Evolutionary conservation across 2,113 vertebrate species (phyloP).

Genomic region (Anoplopoma fimbria): DNA sequence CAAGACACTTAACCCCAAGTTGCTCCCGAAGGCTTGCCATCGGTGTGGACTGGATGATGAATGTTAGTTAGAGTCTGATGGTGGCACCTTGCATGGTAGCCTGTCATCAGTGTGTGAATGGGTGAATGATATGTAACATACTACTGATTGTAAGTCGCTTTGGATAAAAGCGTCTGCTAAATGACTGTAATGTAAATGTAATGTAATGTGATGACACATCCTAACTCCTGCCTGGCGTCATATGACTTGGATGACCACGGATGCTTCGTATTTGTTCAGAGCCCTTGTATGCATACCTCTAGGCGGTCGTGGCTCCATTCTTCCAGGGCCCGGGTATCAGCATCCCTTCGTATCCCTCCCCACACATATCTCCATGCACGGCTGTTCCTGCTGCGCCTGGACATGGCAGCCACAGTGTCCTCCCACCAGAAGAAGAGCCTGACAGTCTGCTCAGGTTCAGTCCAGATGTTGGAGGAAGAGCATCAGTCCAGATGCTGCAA

Average conservation of each 20-base stretch:
- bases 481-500: slow-evolving; percentile 54
- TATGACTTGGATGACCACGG: neutral
- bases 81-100: no score
- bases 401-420: slow-evolving; percentile 83
- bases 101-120: no score
- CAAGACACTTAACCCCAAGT: no score
- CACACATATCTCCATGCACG: slow-evolving; percentile 93
- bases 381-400: slow-evolving; percentile 90
- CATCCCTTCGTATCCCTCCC: slow-evolving; percentile 89
- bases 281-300: slow-evolving; percentile 85
- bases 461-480: slow-evolving; percentile 40
- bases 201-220: slow-evolving; percentile 9
- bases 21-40: no score
- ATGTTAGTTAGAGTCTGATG: no score
- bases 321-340: slow-evolving; percentile 82
- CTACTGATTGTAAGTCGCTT: no score
- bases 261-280: neutral
- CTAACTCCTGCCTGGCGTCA: neutral
- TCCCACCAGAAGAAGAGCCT: slow-evolving; percentile 8
- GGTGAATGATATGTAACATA: no score
- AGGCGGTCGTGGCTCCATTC: slow-evolving; percentile 88
- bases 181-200: no score
- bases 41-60: no score
- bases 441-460: slow-evolving; percentile 16
- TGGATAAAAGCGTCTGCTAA: no score